Evolutionary conservation across 2,888 invertebrate species (phyloP).

Genomic region (Callyntrura sp.): DNA sequence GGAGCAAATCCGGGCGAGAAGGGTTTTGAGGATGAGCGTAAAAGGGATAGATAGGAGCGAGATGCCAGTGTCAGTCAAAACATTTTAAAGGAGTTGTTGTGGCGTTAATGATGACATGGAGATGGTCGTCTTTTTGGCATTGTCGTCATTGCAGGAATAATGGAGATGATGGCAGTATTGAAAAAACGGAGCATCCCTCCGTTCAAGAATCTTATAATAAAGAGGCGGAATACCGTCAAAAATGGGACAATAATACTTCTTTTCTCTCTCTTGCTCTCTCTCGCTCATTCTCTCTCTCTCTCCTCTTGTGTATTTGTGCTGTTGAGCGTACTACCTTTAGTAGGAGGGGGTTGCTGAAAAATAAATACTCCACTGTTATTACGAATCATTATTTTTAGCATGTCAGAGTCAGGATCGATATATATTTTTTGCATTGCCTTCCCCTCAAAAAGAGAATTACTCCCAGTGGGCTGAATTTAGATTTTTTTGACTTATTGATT

Average conservation of each 20-base stretch:
- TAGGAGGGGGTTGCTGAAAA: not conserved
- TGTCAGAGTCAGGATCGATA: constrained; percentile 33
- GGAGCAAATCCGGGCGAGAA: not conserved
- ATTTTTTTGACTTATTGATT: constrained; percentile 54
- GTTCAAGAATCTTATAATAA: not conserved
- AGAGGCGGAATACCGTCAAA: not conserved
- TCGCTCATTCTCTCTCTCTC: no score
- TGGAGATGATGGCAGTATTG: not conserved
- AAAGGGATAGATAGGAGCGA: not conserved
- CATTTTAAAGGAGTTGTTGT: constrained; percentile 47
- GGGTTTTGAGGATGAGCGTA: not conserved
- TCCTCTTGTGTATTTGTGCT: not conserved
- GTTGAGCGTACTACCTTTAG: not conserved
- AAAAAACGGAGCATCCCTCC: constrained; percentile 8
- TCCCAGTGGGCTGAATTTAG: not conserved
- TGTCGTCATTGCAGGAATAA: not conserved
- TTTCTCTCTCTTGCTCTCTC: no score
- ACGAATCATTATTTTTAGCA: not conserved
- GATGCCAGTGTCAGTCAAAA: constrained; percentile 37
- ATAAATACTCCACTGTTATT: constrained; percentile 31
- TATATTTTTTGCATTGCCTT: constrained; percentile 22
- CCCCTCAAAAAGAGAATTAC: not conserved
- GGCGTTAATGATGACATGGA: constrained; percentile 36
- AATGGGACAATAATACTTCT: not conserved
- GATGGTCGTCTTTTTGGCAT: not conserved